These are phyloP conservation scores for Callinectes sapidus DNA, from an alignment of 2,888 invertebrate species.

Conservation along the genomic window DNA sequence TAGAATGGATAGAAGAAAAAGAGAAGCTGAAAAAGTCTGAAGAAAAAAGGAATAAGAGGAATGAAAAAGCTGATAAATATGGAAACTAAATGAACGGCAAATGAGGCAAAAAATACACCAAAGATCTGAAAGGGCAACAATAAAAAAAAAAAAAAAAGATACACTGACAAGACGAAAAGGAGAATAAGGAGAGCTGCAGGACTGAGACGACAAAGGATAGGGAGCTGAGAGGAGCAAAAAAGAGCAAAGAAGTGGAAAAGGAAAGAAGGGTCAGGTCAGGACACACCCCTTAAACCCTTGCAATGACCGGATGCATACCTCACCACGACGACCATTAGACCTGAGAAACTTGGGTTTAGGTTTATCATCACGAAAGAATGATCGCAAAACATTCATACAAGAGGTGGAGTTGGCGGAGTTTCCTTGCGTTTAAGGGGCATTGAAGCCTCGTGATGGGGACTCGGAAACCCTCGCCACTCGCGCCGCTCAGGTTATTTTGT, in stretches of 20 bases:
- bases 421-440: background rate
- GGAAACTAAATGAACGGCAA: no score
- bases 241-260: background rate
- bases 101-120: no score
- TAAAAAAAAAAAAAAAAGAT: no score
- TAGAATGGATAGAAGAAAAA: no score
- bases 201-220: no score
- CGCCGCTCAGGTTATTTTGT: background rate
- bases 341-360: background rate
- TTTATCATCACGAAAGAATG: background rate
- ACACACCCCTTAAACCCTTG: background rate
- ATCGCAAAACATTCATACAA: background rate
- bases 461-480: background rate
- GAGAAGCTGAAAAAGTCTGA: no score
- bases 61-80: no score
- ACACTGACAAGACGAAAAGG: no score
- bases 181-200: no score
- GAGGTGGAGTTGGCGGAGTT: background rate
- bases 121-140: no score
- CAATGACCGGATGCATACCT: background rate
- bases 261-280: background rate
- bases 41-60: no score
- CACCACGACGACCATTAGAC: background rate
- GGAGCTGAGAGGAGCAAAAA: background rate
- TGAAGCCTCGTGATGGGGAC: background rate